A percentile compares a stretch with the other conserved stretches of the same genome.
phyloP scores from a whole-genome alignment of 2,113 vertebrate genomes.

The Meriones unguiculatus region DNA sequence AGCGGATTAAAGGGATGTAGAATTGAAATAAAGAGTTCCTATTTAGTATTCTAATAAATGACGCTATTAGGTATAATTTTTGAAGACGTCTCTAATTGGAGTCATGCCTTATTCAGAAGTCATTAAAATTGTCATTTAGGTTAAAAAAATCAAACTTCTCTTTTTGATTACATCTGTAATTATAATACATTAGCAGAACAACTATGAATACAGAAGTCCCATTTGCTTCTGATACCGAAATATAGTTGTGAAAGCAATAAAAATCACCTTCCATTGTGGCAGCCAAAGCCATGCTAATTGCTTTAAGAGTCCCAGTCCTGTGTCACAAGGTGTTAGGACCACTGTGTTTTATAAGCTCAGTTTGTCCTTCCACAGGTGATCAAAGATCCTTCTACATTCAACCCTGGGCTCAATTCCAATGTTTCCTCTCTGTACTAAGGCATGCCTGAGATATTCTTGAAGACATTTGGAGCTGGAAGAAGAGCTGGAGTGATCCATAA shows the following conservation, averaged over 20 bases:
- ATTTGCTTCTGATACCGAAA: constrained; percentile 54
- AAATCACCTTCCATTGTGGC: not conserved
- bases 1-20: not conserved
- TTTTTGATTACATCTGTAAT: constrained; percentile 75
- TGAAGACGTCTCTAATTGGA: constrained; percentile 56
- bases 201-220: constrained; percentile 43
- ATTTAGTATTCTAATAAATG: constrained; percentile 74
- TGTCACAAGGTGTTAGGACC: not conserved
- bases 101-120: constrained; percentile 69
- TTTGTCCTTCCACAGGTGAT: not conserved
- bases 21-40: constrained; percentile 48
- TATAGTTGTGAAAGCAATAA: constrained; percentile 39
- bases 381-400: constrained; percentile 10
- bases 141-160: constrained; percentile 56
- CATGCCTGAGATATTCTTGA: not conserved
- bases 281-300: constrained; percentile 27
- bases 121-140: constrained; percentile 67
- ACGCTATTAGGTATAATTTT: constrained; percentile 61
- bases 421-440: not conserved
- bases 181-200: constrained; percentile 63
- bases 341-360: not conserved
- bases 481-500: not conserved
- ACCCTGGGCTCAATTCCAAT: not conserved
- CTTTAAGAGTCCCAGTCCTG: constrained; percentile 40
- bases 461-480: not conserved